Base-by-base conservation (phyloP, 2,113 vertebrate species). In the Pollachius pollachius region DNA sequence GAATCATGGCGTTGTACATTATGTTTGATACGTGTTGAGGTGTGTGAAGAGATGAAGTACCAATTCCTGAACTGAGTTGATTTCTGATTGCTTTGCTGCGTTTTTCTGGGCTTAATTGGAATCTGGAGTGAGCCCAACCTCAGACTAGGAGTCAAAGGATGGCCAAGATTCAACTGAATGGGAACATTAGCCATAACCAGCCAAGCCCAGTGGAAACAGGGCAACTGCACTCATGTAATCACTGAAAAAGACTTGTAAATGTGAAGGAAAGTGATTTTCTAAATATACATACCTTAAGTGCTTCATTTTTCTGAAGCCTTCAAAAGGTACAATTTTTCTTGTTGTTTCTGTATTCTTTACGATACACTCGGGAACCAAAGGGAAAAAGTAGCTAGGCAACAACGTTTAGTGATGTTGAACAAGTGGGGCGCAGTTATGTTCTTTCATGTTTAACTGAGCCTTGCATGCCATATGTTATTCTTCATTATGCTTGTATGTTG, bases 241-340 rank as follows among this genome's bases (percentile, higher is more conserved):
- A 13, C 19, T 27, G 21, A 62, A 9, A 9, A 64, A 15, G 62
- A 63, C 27, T 63, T 34, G 23, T 30, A 18, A 15, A 63, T 30
- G 54, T 57, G 54, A 57, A 17, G 15, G 58, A 15, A 63, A 34
- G 54, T 57, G 54, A 57, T 57, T 17, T 57, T 57, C n/a, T 16
- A 34, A 7, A 8, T 60, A 15, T 25, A 6, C 15, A 15, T 56
- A 23, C 12, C 19, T 21, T 23, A 59, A 72, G 48, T 23, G 41
- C 56, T 65, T 72, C 34, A 52, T 66, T 58, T 48, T 65, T 71
- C 70, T 27, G 37, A 61, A 72, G 70, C 52, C 4, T 60, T 72
- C 13, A 65, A 48, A 27, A 48, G 64, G 70, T 66, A 72, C 64
- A 15, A 41, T 48, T 3, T 60, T 37, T 13, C 25, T 23, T 52